These are phyloP conservation scores for Saccostrea glomerata DNA, from an alignment of 1,140 invertebrate species.

Conservation along the genomic window DNA sequence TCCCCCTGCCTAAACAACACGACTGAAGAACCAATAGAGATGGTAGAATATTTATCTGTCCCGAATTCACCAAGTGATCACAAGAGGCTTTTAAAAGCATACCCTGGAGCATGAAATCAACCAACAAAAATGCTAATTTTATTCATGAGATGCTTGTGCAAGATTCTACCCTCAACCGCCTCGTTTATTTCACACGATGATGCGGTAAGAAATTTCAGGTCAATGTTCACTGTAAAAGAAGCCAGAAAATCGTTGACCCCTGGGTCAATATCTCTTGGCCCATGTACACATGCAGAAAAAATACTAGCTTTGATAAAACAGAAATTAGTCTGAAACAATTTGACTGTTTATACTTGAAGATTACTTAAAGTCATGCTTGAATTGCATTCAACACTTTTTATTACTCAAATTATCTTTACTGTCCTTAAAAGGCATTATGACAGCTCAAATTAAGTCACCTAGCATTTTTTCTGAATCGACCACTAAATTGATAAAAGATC, in stretches of 20 bases:
- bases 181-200: conserved; percentile 18
- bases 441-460: too few relatives aligned
- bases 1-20: neutral
- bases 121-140: conserved; percentile 30
- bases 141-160: neutral
- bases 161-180: neutral
- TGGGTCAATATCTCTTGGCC: neutral
- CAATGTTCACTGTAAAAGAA: neutral
- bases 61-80: neutral
- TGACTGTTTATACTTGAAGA: too few relatives aligned
- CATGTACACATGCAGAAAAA: neutral
- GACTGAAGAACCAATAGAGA: neutral
- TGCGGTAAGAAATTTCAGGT: conserved; percentile 16
- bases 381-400: too few relatives aligned
- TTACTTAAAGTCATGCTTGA: too few relatives aligned
- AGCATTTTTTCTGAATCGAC: too few relatives aligned
- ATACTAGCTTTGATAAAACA: neutral
- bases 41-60: neutral
- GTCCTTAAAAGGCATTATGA: too few relatives aligned
- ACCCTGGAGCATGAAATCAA: conserved; percentile 23
- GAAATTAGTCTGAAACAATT: neutral
- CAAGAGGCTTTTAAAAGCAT: neutral
- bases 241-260: neutral
- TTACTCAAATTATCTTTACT: too few relatives aligned
- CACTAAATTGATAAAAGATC: neutral